phyloP scores from a whole-genome alignment of 2,888 invertebrate species.

The Morpho deidamia region DNA sequence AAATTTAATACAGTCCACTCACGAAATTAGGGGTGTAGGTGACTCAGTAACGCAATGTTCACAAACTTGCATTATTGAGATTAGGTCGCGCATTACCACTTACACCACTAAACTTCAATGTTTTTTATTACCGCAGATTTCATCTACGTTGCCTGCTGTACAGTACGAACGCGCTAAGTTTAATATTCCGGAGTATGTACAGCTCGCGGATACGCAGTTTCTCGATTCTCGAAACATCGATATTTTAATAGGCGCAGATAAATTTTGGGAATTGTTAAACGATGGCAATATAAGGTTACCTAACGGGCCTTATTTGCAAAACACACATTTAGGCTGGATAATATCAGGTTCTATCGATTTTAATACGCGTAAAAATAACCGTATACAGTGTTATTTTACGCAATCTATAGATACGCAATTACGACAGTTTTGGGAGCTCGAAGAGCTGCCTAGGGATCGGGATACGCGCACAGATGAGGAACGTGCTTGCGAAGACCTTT shows the following conservation, averaged over 20 bases:
- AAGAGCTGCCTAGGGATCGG: conserved; percentile 7
- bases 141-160: neutral
- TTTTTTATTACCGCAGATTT: neutral
- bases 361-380: neutral
- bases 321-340: conserved; percentile 27
- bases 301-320: conserved; percentile 16
- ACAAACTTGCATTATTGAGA: neutral
- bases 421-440: conserved; percentile 26
- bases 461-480: conserved; percentile 2
- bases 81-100: neutral
- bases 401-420: conserved; percentile 17
- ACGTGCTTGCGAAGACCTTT: conserved; percentile 12
- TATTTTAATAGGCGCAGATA: neutral
- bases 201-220: neutral
- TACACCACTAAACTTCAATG: neutral
- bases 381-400: conserved; percentile 20
- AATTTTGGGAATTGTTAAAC: neutral
- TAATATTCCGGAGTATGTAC: neutral
- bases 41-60: neutral
- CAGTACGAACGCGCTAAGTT: neutral
- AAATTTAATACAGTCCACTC: conserved; percentile 2
- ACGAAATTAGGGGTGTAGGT: conserved; percentile 8
- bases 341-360: conserved; percentile 23
- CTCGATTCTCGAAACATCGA: neutral
- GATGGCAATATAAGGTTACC: neutral